Evolutionary conservation across 2,888 invertebrate genomes (phyloP).

Genomic region (Lissonota sp.): DNA sequence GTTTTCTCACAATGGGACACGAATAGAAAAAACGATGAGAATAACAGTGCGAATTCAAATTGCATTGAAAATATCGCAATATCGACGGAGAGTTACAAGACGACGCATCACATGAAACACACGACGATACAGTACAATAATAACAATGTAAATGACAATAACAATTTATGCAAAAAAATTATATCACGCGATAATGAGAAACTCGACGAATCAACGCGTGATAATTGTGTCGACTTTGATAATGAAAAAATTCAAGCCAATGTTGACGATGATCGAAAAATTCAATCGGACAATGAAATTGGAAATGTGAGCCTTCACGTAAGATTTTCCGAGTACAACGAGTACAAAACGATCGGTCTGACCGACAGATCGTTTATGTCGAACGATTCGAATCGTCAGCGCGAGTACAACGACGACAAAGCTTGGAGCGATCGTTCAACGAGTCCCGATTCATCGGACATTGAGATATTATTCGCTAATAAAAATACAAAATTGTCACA

Average conservation of each 20-base stretch:
- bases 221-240: too few species aligned
- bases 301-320: conserved; percentile 77
- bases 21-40: conserved; percentile 49
- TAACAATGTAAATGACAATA: conserved; percentile 43
- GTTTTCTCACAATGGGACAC: conserved; percentile 61
- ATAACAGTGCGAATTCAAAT: conserved; percentile 34
- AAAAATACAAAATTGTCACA: conserved; percentile 3
- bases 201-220: too few species aligned
- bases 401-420: conserved; percentile 70
- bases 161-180: conserved; percentile 3
- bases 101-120: conserved; percentile 52
- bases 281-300: conserved; percentile 27
- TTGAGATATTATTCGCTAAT: conserved; percentile 64
- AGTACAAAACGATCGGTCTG: conserved; percentile 79
- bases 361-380: conserved; percentile 78
- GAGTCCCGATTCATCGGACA: conserved; percentile 75
- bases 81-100: conserved; percentile 52
- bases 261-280: conserved; percentile 10
- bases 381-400: conserved; percentile 70
- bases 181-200: conserved; percentile 3
- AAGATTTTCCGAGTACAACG: conserved; percentile 81
- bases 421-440: conserved; percentile 78
- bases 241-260: too few species aligned
- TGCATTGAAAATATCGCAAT: conserved; percentile 36
- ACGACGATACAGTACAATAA: conserved; percentile 58